phyloP scores from a whole-genome alignment of 2,888 invertebrate species.

The Lomographa bimaculata region DNA sequence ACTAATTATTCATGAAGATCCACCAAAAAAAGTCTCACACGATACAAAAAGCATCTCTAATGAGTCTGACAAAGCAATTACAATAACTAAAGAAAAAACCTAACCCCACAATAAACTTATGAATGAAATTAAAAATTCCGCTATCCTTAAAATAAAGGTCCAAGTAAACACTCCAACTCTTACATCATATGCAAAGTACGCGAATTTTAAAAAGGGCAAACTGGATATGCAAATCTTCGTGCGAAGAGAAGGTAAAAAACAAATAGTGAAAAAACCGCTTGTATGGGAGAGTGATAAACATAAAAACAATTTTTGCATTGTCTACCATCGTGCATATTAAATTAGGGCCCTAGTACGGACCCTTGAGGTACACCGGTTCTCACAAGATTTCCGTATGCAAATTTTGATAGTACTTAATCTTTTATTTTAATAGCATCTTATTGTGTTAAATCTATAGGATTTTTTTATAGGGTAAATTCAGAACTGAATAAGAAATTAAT shows the following conservation, averaged over 20 bases:
- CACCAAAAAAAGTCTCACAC: conserved; percentile 60
- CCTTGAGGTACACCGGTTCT: conserved; percentile 69
- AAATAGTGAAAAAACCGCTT: conserved; percentile 75
- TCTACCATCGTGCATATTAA: conserved; percentile 63
- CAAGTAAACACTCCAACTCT: conserved; percentile 73
- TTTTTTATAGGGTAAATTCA: conserved; percentile 62
- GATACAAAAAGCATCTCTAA: conserved; percentile 66
- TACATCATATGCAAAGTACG: conserved; percentile 70
- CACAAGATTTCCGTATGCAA: conserved; percentile 75
- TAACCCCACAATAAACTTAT: conserved; percentile 61
- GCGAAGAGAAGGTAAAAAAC: conserved; percentile 79
- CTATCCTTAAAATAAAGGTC: conserved; percentile 75
- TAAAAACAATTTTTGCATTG: conserved; percentile 77
- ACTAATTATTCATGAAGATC: conserved; percentile 71
- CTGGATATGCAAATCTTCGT: conserved; percentile 81
- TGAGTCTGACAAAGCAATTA: conserved; percentile 63
- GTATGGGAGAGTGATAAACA: conserved; percentile 74
- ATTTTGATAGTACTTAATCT: conserved; percentile 73
- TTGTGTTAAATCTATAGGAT: conserved; percentile 71
- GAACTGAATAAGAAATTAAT: conserved; percentile 68
- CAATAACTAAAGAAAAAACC: conserved; percentile 67
- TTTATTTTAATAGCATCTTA: conserved; percentile 82
- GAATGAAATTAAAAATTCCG: conserved; percentile 70
- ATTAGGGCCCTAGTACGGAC: conserved; percentile 52
- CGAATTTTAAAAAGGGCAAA: conserved; percentile 64